These are phyloP conservation scores for Physocephala rufipes DNA, from an alignment of 2,888 invertebrate genomes.

Conservation along the genomic window DNA sequence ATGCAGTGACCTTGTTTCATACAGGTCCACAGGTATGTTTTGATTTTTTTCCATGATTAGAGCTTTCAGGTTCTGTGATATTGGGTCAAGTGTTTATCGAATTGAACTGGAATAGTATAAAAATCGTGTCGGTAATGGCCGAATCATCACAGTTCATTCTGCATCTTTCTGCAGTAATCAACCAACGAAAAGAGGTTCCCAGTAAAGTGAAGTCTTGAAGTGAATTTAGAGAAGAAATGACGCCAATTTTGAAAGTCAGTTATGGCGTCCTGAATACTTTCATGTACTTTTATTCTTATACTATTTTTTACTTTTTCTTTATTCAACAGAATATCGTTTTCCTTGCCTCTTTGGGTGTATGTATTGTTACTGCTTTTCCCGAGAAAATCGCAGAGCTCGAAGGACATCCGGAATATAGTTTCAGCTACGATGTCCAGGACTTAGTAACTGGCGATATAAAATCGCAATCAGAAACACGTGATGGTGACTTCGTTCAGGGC, in stretches of 20 bases:
- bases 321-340: slow-evolving; percentile 47
- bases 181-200: slow-evolving; percentile 34
- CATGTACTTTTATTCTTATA: not conserved
- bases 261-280: not conserved
- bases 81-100: slow-evolving; percentile 24
- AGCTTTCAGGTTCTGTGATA: slow-evolving; percentile 12
- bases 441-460: slow-evolving; percentile 67
- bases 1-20: slow-evolving; percentile 49
- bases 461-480: slow-evolving; percentile 67
- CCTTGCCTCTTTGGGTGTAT: slow-evolving; percentile 50
- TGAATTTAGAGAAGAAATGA: slow-evolving; percentile 47
- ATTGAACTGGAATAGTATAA: slow-evolving; percentile 24
- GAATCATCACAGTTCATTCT: slow-evolving; percentile 46
- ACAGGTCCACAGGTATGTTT: slow-evolving; percentile 13
- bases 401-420: slow-evolving; percentile 65
- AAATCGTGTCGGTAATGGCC: not conserved
- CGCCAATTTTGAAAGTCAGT: slow-evolving; percentile 50
- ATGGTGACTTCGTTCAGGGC: slow-evolving; percentile 68
- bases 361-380: slow-evolving; percentile 53
- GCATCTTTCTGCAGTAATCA: slow-evolving; percentile 43
- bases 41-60: not conserved
- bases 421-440: slow-evolving; percentile 67
- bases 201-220: slow-evolving; percentile 8
- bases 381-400: slow-evolving; percentile 52
- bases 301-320: slow-evolving; percentile 37